phyloP scores from a whole-genome alignment of 2,888 invertebrate species.

The Tinea pellionella region DNA sequence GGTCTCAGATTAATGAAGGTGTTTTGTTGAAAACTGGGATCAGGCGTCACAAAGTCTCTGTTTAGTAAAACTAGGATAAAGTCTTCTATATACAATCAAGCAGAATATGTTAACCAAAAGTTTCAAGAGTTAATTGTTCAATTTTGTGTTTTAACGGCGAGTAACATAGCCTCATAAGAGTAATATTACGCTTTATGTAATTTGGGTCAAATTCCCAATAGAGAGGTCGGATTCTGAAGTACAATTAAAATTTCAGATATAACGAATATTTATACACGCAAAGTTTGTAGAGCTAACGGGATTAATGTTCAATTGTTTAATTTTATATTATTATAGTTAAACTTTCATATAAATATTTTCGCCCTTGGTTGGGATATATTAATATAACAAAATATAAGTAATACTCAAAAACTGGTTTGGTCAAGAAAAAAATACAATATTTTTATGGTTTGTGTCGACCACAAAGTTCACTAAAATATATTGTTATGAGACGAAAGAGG shows the following conservation, averaged over 20 bases:
- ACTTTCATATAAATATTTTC: background rate
- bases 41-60: background rate
- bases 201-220: background rate
- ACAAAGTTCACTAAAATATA: background rate
- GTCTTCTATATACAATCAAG: background rate
- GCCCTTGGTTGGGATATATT: background rate
- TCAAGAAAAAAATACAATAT: constrained; percentile 6
- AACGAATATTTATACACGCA: background rate
- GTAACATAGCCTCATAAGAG: background rate
- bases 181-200: background rate
- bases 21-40: constrained; percentile 15
- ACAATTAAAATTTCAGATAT: background rate
- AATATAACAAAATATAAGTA: background rate
- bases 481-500: constrained; percentile 2
- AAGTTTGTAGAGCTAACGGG: background rate
- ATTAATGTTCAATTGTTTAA: background rate
- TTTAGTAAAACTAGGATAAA: constrained; percentile 4
- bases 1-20: constrained; percentile 29
- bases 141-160: background rate
- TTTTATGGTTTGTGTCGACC: constrained; percentile 6
- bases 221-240: background rate
- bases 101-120: background rate
- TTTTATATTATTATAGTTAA: background rate
- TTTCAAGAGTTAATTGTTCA: background rate
- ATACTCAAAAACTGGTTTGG: background rate